phyloP scores from a whole-genome alignment of 2,797 vertebrate genomes.

The Phyllotis vaccarum region DNA sequence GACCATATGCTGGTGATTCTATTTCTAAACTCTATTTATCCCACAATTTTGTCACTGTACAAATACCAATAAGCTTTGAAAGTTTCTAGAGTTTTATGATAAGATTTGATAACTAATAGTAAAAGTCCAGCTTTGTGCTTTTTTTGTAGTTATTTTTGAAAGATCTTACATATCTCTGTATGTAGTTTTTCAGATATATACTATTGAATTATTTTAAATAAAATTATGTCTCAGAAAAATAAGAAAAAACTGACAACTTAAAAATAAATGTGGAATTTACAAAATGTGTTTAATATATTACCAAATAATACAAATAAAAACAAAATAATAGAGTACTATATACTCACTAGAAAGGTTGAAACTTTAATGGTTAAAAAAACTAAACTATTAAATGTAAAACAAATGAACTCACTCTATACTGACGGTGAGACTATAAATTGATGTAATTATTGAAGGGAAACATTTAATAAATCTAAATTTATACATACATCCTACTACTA shows the following conservation, averaged over 20 bases:
- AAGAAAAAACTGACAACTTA: neutral
- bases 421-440: neutral
- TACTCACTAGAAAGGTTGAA: neutral
- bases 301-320: neutral
- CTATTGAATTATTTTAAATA: neutral
- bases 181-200: neutral
- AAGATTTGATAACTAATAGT: neutral
- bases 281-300: neutral
- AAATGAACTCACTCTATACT: neutral
- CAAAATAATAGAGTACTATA: neutral
- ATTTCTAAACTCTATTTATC: too few relatives aligned
- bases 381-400: neutral
- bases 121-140: neutral
- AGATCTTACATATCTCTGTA: neutral
- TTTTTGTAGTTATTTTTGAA: neutral
- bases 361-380: neutral
- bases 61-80: neutral
- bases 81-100: neutral
- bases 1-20: neutral
- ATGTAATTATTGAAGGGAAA: neutral
- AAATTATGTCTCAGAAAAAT: neutral
- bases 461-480: neutral
- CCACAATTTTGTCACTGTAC: neutral
- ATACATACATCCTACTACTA: neutral
- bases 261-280: neutral